Conservation (phyloP, 2,888 invertebrate species). For the Rotaria macrura region DNA sequence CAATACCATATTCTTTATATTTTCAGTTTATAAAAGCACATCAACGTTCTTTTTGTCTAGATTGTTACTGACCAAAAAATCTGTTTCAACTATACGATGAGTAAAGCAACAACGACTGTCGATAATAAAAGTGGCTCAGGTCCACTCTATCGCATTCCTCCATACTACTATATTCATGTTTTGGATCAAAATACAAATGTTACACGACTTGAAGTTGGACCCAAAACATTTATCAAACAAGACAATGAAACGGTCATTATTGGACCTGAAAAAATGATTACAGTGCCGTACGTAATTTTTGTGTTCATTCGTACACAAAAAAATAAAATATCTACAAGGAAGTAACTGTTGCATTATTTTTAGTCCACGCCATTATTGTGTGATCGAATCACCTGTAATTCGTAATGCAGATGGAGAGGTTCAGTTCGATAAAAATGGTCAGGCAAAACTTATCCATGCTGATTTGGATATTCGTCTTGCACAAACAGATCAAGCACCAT, state of each 20-base stretch:
- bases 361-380: constrained; percentile 49
- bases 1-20: background rate
- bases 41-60: background rate
- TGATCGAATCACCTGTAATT: constrained; percentile 51
- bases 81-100: background rate
- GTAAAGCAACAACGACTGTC: background rate
- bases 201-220: constrained; percentile 51
- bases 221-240: constrained; percentile 52
- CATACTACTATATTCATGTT: constrained; percentile 52
- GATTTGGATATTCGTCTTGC: constrained; percentile 53
- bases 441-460: constrained; percentile 50
- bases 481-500: constrained; percentile 48
- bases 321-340: too few relatives aligned
- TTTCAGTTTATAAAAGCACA: background rate
- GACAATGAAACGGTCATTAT: constrained; percentile 52
- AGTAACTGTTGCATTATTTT: background rate
- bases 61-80: background rate
- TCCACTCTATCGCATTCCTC: constrained; percentile 46
- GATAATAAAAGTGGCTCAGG: background rate
- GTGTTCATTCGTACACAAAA: too few relatives aligned
- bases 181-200: constrained; percentile 53
- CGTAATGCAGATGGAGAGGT: constrained; percentile 44
- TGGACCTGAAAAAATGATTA: constrained; percentile 33
- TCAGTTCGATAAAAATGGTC: constrained; percentile 47
- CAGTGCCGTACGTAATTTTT: constrained; percentile 23